phyloP scores from a whole-genome alignment of 2,797 vertebrate species.

The Sebastes dallii region DNA sequence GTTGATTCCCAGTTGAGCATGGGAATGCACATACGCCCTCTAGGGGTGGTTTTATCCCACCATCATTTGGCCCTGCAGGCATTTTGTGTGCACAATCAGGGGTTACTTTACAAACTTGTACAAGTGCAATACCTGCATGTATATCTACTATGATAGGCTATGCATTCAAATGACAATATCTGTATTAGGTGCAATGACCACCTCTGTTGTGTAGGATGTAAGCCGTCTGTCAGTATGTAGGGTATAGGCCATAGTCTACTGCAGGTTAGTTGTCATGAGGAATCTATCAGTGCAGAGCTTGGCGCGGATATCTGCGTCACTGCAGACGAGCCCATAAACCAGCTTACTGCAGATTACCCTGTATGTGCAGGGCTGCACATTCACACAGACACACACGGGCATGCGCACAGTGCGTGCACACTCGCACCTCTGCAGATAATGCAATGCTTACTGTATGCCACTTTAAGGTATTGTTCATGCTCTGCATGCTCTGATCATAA shows the following conservation, averaged over 20 bases:
- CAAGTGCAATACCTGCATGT: background rate
- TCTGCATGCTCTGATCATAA: background rate
- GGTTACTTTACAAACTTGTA: background rate
- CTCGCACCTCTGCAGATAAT: background rate
- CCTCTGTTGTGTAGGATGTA: background rate
- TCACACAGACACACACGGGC: constrained; percentile 22
- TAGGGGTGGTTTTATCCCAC: constrained; percentile 5
- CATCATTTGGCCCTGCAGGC: background rate
- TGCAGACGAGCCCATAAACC: constrained; percentile 82
- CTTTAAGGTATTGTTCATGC: background rate
- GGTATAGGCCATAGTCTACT: constrained; percentile 52
- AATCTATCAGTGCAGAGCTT: constrained; percentile 77
- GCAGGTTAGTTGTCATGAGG: constrained; percentile 72
- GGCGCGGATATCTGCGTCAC: constrained; percentile 77
- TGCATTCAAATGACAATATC: background rate
- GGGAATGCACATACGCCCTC: background rate
- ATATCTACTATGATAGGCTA: background rate
- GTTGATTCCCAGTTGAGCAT: background rate
- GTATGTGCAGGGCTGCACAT: constrained; percentile 57
- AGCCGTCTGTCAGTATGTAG: constrained; percentile 26
- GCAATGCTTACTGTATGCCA: background rate
- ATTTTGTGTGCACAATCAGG: background rate
- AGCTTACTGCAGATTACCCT: constrained; percentile 84
- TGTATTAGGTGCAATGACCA: background rate
- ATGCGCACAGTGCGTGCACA: background rate